phyloP scores from a whole-genome alignment of 1,140 invertebrate genomes.

The Penaeus japonicus region DNA sequence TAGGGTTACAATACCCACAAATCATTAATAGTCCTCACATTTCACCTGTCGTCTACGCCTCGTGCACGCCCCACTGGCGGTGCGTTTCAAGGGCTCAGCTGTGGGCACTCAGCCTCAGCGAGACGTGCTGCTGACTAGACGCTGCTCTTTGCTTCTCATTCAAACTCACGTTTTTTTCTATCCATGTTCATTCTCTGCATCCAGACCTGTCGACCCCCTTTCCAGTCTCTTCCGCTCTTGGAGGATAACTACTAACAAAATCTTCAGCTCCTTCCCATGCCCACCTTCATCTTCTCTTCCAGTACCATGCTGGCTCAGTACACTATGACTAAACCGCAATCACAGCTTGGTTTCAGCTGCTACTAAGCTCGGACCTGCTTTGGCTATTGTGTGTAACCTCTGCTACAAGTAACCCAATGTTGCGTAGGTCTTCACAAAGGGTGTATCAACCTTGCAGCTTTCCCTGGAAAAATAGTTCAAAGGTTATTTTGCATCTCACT shows the following conservation, averaged over 20 bases:
- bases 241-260: constrained; percentile 19
- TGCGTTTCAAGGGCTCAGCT: constrained; percentile 51
- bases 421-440: constrained; percentile 89
- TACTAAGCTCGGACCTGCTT: background rate
- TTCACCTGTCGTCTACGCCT: constrained; percentile 6
- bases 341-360: background rate
- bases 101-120: constrained; percentile 49
- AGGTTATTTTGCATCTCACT: too few species aligned
- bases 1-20: background rate
- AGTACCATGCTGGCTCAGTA: background rate
- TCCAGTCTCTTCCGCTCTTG: background rate
- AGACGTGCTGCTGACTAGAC: constrained; percentile 28
- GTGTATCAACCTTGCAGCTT: constrained; percentile 81
- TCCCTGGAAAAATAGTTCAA: constrained; percentile 73
- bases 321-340: background rate
- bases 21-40: background rate
- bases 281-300: background rate
- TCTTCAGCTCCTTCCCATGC: constrained; percentile 9
- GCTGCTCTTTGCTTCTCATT: background rate
- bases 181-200: constrained; percentile 28
- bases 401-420: constrained; percentile 86
- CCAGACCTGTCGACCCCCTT: constrained; percentile 48
- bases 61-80: constrained; percentile 35
- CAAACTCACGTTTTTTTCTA: background rate
- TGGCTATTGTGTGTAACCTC: constrained; percentile 19